Conservation (phyloP, 2,797 vertebrate species). For the Loriculus beryllinus region DNA sequence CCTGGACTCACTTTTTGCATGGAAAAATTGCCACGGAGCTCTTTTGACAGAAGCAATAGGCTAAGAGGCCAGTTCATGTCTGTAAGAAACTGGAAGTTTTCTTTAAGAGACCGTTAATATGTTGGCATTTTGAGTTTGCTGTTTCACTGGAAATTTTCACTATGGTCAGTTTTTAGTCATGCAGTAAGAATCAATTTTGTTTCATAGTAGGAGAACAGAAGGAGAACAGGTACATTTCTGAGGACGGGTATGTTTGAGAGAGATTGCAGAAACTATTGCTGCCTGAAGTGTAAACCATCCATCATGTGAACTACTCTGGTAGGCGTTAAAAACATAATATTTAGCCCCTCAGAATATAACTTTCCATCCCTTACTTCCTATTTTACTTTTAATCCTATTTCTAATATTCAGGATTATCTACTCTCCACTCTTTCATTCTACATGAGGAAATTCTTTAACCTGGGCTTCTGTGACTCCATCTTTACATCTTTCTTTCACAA, state of each 20-base stretch:
- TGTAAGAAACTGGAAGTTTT: background rate
- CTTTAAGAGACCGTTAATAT: background rate
- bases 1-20: background rate
- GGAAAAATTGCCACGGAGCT: background rate
- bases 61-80: background rate
- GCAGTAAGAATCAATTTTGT: background rate
- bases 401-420: background rate
- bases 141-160: background rate
- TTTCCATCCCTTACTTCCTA: background rate
- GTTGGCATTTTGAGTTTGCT: background rate
- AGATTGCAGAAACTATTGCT: background rate
- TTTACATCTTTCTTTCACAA: background rate
- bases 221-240: rapidly evolving
- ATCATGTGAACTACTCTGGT: background rate
- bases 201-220: background rate
- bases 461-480: background rate
- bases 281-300: background rate
- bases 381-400: background rate
- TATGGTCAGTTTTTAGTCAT: background rate
- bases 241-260: background rate
- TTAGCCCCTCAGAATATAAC: background rate
- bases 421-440: background rate
- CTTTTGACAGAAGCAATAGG: background rate
- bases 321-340: background rate
- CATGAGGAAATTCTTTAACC: background rate